A percentile compares a stretch with the other conserved stretches of the same genome.
These are phyloP conservation scores for Heterotilapia buettikoferi DNA, from an alignment of 2,113 vertebrate genomes.

Conservation along the genomic window DNA sequence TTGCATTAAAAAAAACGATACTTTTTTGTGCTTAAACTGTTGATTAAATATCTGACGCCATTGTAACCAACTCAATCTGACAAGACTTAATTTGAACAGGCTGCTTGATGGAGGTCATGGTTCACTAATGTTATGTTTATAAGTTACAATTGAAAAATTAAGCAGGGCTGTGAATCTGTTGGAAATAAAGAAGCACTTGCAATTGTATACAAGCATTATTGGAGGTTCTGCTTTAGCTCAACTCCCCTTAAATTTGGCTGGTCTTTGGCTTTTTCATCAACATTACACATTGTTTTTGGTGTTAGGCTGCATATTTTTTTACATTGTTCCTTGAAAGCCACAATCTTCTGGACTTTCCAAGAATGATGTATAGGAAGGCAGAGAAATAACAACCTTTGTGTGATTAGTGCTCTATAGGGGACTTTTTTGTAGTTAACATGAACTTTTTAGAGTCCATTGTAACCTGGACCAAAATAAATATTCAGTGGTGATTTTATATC, in stretches of 20 bases:
- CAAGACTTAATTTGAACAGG: background rate
- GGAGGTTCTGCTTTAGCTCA: background rate
- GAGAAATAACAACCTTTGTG: background rate
- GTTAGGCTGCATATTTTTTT: background rate
- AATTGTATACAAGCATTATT: background rate
- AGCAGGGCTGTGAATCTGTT: background rate
- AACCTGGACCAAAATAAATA: background rate
- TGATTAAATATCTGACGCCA: background rate
- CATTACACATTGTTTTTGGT: background rate
- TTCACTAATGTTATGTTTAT: background rate
- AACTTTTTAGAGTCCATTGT: background rate
- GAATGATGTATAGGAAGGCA: background rate
- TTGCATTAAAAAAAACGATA: background rate
- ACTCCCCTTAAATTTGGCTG: background rate
- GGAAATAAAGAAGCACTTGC: background rate
- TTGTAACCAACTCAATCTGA: background rate
- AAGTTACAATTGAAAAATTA: background rate
- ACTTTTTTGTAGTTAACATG: background rate
- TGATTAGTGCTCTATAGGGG: background rate
- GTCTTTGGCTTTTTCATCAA: background rate
- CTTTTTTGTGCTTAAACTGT: background rate
- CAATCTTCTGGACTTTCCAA: background rate
- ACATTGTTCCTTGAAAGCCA: background rate
- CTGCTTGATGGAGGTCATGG: background rate
- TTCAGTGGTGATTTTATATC: background rate